Conservation (phyloP, 1,140 invertebrate species). For the Drosophila ambigua region DNA sequence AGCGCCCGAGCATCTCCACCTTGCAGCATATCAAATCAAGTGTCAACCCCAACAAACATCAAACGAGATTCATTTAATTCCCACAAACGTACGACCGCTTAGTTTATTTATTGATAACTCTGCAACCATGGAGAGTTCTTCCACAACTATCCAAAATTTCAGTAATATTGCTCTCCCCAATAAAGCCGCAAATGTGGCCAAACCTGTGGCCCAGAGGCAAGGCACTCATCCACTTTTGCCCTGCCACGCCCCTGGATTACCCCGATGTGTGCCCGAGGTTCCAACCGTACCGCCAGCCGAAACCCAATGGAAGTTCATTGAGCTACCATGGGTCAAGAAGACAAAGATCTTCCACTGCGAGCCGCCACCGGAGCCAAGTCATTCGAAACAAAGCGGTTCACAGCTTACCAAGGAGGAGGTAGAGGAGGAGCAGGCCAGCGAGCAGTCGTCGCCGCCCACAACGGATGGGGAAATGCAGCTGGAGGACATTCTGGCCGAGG, state of each 20-base stretch:
- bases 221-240: too few species aligned
- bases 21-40: too few species aligned
- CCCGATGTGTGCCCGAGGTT: too few species aligned
- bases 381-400: too few species aligned
- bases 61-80: too few species aligned
- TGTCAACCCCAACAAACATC: neutral
- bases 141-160: neutral
- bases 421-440: neutral
- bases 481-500: slow-evolving; percentile 26
- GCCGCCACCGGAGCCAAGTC: neutral
- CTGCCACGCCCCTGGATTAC: neutral
- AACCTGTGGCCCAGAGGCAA: too few species aligned
- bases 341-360: neutral
- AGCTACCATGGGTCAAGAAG: too few species aligned
- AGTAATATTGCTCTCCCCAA: neutral
- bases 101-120: neutral
- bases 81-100: too few species aligned
- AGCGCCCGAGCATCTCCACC: too few species aligned
- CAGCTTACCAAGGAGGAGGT: neutral
- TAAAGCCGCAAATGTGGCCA: too few species aligned
- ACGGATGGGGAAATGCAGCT: slow-evolving; percentile 5
- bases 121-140: neutral
- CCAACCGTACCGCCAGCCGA: too few species aligned
- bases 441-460: neutral
- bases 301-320: neutral